A percentile compares a stretch with the other conserved stretches of the same genome.
Conservation (phyloP, 2,797 vertebrate genomes). For the Lacerta agilis region DNA sequence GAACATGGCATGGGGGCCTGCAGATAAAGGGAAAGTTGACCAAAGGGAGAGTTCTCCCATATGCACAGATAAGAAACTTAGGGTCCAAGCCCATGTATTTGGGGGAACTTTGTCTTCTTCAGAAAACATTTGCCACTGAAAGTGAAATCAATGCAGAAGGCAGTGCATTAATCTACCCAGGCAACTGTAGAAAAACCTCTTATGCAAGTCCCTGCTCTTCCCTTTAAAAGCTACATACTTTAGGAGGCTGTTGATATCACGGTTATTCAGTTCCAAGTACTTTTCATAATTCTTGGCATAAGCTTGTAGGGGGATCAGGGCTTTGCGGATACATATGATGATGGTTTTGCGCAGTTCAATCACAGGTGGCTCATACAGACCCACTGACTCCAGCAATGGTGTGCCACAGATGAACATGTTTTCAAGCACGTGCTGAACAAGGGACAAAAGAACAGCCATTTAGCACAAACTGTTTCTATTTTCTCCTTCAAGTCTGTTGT, state of each 20-base stretch:
- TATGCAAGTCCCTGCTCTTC: neutral
- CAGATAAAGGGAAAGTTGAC: neutral
- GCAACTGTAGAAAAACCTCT: conserved; percentile 1
- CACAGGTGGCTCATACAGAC: conserved; percentile 84
- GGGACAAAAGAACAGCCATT: conserved; percentile 30
- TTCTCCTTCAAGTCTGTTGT: neutral
- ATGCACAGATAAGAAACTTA: neutral
- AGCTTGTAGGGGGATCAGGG: conserved; percentile 85
- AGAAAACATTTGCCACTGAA: conserved; percentile 29
- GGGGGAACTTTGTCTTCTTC: neutral
- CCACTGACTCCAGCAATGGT: conserved; percentile 83
- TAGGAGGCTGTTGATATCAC: conserved; percentile 79
- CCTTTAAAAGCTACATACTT: conserved; percentile 75
- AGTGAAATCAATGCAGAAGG: neutral
- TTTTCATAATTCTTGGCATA: conserved; percentile 86
- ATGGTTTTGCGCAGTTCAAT: conserved; percentile 79
- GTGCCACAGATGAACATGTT: conserved; percentile 80
- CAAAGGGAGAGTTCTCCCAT: neutral
- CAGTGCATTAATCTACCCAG: neutral
- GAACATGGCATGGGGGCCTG: neutral
- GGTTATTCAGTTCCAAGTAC: conserved; percentile 87
- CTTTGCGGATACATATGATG: conserved; percentile 77
- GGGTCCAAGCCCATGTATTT: neutral
- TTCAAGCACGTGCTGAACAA: conserved; percentile 86
- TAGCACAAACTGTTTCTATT: neutral